These are phyloP conservation scores for Hippopotamyrus pictus DNA, from an alignment of 2,797 vertebrate genomes.

Conservation along the genomic window DNA sequence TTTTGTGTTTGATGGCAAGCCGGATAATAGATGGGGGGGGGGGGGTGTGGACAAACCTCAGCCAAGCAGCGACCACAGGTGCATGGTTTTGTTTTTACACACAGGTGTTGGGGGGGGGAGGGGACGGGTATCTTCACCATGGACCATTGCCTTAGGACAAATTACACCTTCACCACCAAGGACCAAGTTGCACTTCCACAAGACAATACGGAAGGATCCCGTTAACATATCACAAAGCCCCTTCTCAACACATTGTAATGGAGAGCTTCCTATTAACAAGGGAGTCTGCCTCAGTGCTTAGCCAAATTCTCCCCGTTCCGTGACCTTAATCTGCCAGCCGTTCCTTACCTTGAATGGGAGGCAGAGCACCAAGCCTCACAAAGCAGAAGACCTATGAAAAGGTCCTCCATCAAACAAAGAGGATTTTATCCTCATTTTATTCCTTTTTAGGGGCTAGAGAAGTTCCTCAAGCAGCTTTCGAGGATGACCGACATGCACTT, in stretches of 20 bases:
- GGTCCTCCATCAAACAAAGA: slow-evolving; percentile 21
- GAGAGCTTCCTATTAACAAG: slow-evolving; percentile 24
- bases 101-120: not conserved
- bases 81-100: slow-evolving; percentile 42
- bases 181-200: not conserved
- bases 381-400: slow-evolving; percentile 16
- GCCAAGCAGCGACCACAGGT: slow-evolving; percentile 56
- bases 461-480: slow-evolving; percentile 16
- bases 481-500: not conserved
- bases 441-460: slow-evolving; percentile 19
- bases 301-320: slow-evolving; percentile 9
- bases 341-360: not conserved
- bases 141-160: not conserved
- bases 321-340: slow-evolving; percentile 8
- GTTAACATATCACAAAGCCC: slow-evolving; percentile 34
- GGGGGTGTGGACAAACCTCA: slow-evolving; percentile 45
- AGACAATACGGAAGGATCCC: slow-evolving; percentile 35
- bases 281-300: slow-evolving; percentile 12
- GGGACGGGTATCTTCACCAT: not conserved
- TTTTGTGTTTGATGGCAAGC: not conserved
- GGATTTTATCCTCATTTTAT: slow-evolving; percentile 22
- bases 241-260: slow-evolving; percentile 22
- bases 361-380: not conserved
- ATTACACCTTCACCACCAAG: not conserved
- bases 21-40: slow-evolving; percentile 5